Evolutionary conservation across 2,113 vertebrate species (phyloP).

Genomic region (Zosterops japonicus): DNA sequence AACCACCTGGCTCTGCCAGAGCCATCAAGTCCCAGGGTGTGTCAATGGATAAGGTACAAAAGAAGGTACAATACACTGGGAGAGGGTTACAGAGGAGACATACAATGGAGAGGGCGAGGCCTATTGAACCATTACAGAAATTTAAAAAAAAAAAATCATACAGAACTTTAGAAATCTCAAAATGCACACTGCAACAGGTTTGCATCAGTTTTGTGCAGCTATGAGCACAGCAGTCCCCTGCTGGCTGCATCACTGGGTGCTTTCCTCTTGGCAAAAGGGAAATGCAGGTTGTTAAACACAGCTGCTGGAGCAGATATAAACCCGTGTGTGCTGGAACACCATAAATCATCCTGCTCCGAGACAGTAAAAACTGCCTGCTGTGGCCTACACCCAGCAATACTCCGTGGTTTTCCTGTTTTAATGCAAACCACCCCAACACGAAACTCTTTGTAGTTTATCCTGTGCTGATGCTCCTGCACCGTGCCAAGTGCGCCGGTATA

Average conservation of each 20-base stretch:
- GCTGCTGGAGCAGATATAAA: slow-evolving; percentile 3
- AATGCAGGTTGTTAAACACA: neutral
- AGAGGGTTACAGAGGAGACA: no score
- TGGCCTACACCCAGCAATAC: neutral
- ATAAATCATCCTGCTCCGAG: neutral
- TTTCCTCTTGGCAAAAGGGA: neutral
- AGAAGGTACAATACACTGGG: no score
- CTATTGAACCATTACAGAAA: no score
- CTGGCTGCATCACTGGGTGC: neutral
- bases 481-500: neutral
- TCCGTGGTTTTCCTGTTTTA: neutral
- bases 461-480: neutral
- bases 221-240: neutral
- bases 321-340: neutral
- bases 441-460: neutral
- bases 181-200: neutral
- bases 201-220: neutral
- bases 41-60: no score
- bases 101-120: no score
- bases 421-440: neutral
- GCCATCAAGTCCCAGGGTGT: no score
- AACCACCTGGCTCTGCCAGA: no score
- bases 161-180: no score
- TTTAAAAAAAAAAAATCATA: no score
- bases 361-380: neutral